Percentiles rank a stretch among this genome's conserved stretches.
These are phyloP conservation scores for Dunckerocampus dactyliophorus DNA, from an alignment of 2,113 vertebrate species.

Conservation along the genomic window DNA sequence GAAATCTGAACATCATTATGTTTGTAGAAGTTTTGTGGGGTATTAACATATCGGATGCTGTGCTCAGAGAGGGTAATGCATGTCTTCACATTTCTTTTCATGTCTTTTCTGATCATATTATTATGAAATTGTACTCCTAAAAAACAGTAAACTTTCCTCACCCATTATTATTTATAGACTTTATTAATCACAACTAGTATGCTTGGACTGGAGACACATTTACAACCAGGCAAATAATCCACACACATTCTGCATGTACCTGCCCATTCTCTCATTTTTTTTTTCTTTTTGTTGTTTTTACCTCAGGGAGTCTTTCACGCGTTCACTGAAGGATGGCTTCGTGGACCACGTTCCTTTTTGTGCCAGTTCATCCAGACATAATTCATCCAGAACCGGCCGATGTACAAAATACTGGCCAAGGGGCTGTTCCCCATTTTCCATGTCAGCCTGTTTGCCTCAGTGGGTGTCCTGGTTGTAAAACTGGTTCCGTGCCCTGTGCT, in stretches of 20 bases:
- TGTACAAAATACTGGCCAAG: conserved; percentile 44
- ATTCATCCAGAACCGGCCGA: conserved; percentile 72
- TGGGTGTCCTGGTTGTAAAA: neutral
- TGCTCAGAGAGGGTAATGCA: neutral
- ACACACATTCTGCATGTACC: neutral
- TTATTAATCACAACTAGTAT: neutral
- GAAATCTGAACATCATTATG: neutral
- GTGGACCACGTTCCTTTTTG: conserved; percentile 47
- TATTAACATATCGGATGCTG: no score
- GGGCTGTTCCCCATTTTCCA: conserved; percentile 11
- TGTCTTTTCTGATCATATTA: neutral
- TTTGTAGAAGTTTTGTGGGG: neutral
- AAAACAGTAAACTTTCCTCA: conserved; percentile 18
- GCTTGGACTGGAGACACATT: neutral
- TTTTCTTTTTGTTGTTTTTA: conserved; percentile 1
- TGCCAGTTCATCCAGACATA: conserved; percentile 75
- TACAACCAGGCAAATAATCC: neutral
- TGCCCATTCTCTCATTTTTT: neutral
- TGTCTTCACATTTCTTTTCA: neutral
- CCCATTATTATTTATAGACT: neutral
- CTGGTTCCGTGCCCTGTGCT: neutral
- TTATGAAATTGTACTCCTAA: neutral
- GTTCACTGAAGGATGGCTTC: conserved; percentile 35
- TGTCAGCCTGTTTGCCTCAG: conserved; percentile 14
- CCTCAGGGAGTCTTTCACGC: conserved; percentile 48